Evolutionary conservation across 2,888 invertebrate species (phyloP).

Genomic region (Megamerina dolium): DNA sequence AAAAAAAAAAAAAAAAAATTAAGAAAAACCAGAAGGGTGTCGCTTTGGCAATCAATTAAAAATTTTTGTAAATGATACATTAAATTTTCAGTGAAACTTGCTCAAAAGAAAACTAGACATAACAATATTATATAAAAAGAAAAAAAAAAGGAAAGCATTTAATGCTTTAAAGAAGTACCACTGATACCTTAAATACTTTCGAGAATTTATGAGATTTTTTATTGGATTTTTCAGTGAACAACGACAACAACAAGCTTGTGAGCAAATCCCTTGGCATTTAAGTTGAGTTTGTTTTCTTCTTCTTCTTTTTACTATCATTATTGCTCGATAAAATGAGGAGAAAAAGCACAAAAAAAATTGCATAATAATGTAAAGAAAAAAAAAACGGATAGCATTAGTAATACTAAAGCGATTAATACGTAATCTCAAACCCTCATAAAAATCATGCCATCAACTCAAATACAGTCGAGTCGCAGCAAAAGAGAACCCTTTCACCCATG

Average conservation of each 20-base stretch:
- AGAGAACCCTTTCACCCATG: constrained; percentile 21
- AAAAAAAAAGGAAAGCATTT: no score
- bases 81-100: background rate
- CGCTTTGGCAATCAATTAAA: constrained; percentile 20
- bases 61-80: background rate
- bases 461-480: background rate
- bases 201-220: constrained; percentile 14
- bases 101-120: no score
- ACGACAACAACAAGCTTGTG: constrained; percentile 6
- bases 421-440: constrained; percentile 28
- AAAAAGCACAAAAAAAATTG: no score
- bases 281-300: background rate
- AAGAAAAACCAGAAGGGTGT: constrained; percentile 11
- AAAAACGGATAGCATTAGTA: constrained; percentile 10
- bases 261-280: constrained; percentile 13
- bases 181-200: background rate
- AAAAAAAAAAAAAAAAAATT: constrained; percentile 13
- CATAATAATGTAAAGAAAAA: no score
- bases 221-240: constrained; percentile 1
- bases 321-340: no score
- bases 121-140: no score
- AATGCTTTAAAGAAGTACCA: constrained; percentile 7
- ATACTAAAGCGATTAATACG: constrained; percentile 30
- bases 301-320: no score
- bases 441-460: constrained; percentile 5